Conservation (phyloP, 2,888 invertebrate genomes). For the Odontocerum albicorne region DNA sequence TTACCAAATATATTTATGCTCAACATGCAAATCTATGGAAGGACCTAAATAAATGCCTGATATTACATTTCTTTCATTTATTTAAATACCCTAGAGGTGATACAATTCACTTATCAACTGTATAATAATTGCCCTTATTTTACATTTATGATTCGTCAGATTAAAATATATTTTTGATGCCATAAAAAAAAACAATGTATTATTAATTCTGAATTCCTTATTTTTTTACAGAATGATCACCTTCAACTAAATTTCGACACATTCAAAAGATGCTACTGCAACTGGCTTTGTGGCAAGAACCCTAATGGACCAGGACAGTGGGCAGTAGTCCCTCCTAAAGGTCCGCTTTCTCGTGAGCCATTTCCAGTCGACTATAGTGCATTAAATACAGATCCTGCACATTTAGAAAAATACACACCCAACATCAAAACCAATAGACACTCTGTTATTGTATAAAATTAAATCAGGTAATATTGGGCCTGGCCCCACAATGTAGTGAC, state of each 20-base stretch:
- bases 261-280: slow-evolving; percentile 73
- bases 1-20: too few relatives aligned
- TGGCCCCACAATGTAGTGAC: too few relatives aligned
- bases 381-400: slow-evolving; percentile 69
- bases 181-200: not conserved
- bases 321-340: slow-evolving; percentile 66
- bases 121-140: too few relatives aligned
- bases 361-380: slow-evolving; percentile 79
- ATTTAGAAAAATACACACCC: slow-evolving; percentile 69
- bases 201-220: not conserved
- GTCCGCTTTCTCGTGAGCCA: slow-evolving; percentile 56
- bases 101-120: too few relatives aligned
- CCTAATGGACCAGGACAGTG: slow-evolving; percentile 77
- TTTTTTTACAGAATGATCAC: slow-evolving; percentile 64
- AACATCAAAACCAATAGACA: slow-evolving; percentile 69
- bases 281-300: slow-evolving; percentile 72
- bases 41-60: too few relatives aligned
- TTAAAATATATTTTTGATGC: not conserved
- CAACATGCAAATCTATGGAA: too few relatives aligned
- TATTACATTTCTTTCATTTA: too few relatives aligned
- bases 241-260: slow-evolving; percentile 66
- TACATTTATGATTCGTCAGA: too few relatives aligned
- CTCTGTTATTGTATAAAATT: slow-evolving; percentile 64
- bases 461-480: not conserved
- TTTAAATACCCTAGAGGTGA: too few relatives aligned